Conservation (phyloP, 2,797 vertebrate genomes). For the Sciurus vulgaris region DNA sequence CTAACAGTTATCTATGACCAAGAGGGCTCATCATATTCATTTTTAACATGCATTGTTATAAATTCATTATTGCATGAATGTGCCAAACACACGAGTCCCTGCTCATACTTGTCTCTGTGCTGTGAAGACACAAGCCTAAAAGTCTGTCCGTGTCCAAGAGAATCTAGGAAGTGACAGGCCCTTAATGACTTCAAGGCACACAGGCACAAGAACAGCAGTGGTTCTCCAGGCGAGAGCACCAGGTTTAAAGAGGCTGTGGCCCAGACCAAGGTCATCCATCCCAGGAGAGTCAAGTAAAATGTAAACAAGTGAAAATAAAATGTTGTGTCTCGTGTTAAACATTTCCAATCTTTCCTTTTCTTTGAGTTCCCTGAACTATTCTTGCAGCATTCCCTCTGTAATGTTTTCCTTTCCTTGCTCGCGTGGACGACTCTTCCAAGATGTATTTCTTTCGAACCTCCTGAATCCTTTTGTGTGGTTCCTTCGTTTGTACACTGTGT, state of each 20-base stretch:
- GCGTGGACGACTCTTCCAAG: background rate
- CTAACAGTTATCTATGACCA: background rate
- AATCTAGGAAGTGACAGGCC: background rate
- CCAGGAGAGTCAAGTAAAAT: background rate
- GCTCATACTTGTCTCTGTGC: background rate
- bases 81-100: background rate
- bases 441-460: background rate
- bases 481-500: background rate
- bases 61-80: conserved; percentile 9
- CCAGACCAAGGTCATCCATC: background rate
- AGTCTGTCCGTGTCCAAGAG: background rate
- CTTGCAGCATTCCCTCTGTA: background rate
- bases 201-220: background rate
- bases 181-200: background rate
- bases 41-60: background rate
- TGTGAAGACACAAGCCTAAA: background rate
- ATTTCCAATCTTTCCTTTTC: background rate
- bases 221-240: background rate
- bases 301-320: background rate
- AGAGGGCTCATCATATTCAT: background rate
- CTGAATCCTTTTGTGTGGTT: background rate
- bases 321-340: background rate
- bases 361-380: background rate
- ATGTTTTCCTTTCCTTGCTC: background rate
- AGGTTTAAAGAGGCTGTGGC: background rate